These are phyloP conservation scores for Podarcis cretensis DNA, from an alignment of 2,113 vertebrate genomes.

Conservation along the genomic window DNA sequence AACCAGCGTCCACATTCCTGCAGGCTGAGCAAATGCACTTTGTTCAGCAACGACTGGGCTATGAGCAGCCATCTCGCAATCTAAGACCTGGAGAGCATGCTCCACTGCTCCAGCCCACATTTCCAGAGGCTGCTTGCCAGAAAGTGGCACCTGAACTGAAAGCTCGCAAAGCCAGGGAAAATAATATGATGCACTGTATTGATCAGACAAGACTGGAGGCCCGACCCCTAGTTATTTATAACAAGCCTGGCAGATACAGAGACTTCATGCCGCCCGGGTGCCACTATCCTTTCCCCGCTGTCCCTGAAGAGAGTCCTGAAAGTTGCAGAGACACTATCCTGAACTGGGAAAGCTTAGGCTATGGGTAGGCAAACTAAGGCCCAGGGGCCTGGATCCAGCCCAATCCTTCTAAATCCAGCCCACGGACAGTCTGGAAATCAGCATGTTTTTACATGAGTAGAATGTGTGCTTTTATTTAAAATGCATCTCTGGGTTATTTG, in stretches of 20 bases:
- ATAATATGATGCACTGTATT: fast-evolving
- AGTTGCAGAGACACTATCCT: fast-evolving
- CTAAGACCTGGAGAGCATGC: not conserved
- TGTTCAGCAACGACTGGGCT: fast-evolving
- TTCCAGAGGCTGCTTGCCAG: not conserved
- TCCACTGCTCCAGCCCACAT: not conserved
- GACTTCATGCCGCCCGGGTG: no score
- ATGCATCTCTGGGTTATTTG: no score
- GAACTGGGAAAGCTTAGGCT: no score
- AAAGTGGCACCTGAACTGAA: not conserved
- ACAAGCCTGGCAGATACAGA: not conserved
- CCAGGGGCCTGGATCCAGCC: no score
- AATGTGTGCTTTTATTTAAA: no score
- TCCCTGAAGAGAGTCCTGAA: not conserved
- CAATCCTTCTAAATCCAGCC: no score
- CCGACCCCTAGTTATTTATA: not conserved
- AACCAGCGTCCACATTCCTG: not conserved
- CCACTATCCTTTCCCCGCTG: not conserved
- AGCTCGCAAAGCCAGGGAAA: no score
- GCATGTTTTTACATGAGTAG: no score
- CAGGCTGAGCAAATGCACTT: fast-evolving
- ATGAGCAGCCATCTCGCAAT: no score
- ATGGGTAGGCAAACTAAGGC: no score
- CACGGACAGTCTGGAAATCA: no score
- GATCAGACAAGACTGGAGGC: no score